Evolutionary conservation across 2,797 vertebrate species (phyloP), one percentile per base, ranked within the genome.

Genomic region (Helarctos malayanus): DNA sequence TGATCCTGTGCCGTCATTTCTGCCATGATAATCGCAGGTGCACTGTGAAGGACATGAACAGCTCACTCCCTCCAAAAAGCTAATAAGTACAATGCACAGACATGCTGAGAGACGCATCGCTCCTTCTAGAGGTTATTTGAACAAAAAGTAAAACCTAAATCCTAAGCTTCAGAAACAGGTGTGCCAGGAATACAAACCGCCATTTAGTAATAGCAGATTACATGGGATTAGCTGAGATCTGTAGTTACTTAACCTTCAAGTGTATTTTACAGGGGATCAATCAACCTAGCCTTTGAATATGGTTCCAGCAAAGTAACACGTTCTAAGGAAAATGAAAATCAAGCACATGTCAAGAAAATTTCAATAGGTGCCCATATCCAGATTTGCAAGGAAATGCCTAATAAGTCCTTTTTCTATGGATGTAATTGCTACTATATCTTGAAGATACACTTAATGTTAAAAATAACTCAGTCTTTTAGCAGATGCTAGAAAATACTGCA

Each of bases 11-110:
- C 99, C 99, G 56, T 99, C 99, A 10, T 98, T 98, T 88, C 98
- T 99, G 98, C 99, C 99, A 32, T 99, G 99, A 97, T 99, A 99
- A 96, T 99, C 98, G 25, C 99, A 99, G 97, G 99, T 99, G 96
- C 99, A 99, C 98, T 99, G 99, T 3, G 99, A 99, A 52, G 99
- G 99, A 96, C 99, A 99, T 82, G 99, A 99, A 1, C 99, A 97
- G n/a, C 81, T 82, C 91, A 97, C 98, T 95, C 98, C 98, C 91
- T 98, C 97, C 89, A 99, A 98, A 97, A 99, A 98, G 95, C 99
- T 98, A 82, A 99, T 98, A 81, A 99, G 97, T 81, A 99, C 59
- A 79, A 99, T 94, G 98, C 98, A 99, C 97, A 99, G 96, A 49
- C 76, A 98, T 97, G 99, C 91, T 93, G 99, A 96, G 25, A 98